These are phyloP conservation scores for Intellagama lesueurii DNA, from an alignment of 2,797 vertebrate genomes.

Conservation along the genomic window DNA sequence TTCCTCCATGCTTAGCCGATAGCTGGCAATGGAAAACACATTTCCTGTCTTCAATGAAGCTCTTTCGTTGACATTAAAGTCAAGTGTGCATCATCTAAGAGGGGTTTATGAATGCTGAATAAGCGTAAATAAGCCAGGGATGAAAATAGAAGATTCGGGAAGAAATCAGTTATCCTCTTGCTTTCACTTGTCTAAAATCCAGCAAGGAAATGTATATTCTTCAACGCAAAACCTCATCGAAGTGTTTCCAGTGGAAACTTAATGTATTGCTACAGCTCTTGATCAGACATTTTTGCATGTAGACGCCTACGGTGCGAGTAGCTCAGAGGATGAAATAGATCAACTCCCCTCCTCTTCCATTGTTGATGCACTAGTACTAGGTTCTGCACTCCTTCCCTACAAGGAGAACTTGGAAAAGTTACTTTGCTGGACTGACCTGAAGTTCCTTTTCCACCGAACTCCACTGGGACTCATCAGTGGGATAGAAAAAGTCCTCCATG, in stretches of 20 bases:
- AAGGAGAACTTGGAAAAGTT: not conserved
- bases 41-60: constrained; percentile 14
- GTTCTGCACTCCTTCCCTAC: too few species aligned
- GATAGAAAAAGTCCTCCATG: too few species aligned
- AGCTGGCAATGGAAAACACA: constrained; percentile 24
- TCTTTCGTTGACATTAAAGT: not conserved
- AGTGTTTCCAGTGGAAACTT: too few species aligned
- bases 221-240: not conserved
- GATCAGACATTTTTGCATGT: too few species aligned
- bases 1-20: constrained; percentile 25
- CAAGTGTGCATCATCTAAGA: not conserved
- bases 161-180: fast-evolving
- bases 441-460: not conserved
- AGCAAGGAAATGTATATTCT: not conserved
- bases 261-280: not conserved
- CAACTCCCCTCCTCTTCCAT: not conserved
- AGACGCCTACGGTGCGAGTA: too few species aligned
- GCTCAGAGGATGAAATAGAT: not conserved
- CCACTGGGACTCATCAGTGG: not conserved
- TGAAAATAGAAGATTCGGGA: fast-evolving
- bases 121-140: not conserved
- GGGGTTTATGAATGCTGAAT: not conserved
- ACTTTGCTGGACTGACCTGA: too few species aligned
- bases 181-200: not conserved
- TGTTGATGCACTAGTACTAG: too few species aligned